These are phyloP conservation scores for Channa argus DNA, from an alignment of 2,113 vertebrate species.

Conservation along the genomic window DNA sequence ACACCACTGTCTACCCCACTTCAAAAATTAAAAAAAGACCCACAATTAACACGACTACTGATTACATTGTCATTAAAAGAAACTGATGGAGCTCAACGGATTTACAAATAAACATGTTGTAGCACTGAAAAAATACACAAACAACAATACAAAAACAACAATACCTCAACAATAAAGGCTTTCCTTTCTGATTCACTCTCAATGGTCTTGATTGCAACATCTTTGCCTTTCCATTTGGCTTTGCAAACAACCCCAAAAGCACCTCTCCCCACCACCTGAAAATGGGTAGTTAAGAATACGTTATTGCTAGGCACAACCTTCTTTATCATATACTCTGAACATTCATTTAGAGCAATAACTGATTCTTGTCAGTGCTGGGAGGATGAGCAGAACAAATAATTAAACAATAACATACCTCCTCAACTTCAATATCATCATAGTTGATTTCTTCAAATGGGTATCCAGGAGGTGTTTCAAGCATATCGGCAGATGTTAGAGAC, in stretches of 20 bases:
- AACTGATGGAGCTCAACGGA: no score
- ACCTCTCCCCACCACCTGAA: slow-evolving; percentile 97
- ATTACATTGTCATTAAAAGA: not conserved
- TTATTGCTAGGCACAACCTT: not conserved
- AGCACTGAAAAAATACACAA: no score
- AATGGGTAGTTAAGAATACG: slow-evolving; percentile 2
- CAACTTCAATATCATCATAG: slow-evolving; percentile 95
- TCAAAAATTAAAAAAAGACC: no score
- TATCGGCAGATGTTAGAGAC: slow-evolving; percentile 88
- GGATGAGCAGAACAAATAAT: not conserved
- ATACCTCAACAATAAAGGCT: slow-evolving; percentile 97
- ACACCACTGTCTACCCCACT: no score
- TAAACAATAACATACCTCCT: slow-evolving; percentile 87
- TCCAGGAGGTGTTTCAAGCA: slow-evolving; percentile 93
- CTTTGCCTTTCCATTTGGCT: slow-evolving; percentile 99
- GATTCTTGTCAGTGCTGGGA: not conserved
- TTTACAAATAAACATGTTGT: not conserved
- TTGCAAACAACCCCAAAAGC: slow-evolving; percentile 99
- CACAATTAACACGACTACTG: no score
- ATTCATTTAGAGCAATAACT: not conserved
- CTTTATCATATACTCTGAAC: not conserved
- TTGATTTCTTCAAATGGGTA: slow-evolving; percentile 98
- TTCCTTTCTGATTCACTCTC: slow-evolving; percentile 99
- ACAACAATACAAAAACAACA: not conserved
- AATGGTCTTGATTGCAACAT: slow-evolving; percentile 99